Evolutionary conservation across 2,113 vertebrate species (phyloP), one percentile per base, ranked within the genome.

Genomic region (Gobio gobio): DNA sequence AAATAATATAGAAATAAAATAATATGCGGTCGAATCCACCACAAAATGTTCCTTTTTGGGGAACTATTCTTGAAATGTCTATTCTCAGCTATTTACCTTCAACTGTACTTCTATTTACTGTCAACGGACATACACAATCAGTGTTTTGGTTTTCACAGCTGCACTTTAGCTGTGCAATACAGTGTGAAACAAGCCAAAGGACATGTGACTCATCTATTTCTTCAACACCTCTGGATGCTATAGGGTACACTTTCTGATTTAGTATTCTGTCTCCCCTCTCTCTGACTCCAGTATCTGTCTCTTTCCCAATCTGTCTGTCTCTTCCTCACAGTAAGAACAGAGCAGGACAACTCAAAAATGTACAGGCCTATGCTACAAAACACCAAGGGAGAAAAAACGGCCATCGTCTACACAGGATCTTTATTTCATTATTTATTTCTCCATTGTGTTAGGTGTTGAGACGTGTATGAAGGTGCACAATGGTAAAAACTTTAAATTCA

Each of bases 201-300:
- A 58, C 36, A 59, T 72, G 63, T 83, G 86, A 83, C 84, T 86
- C 70, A 86, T 80, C 68, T 86, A 3, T 63, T 29, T 75, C 45
- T 54, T 12, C 77, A 36, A 45, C 76, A 80, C 20, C 24, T 59
- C 72, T 29, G 29, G 18, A 59, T 43, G 20, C 74, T 78, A 78
- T 54, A 64, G 45, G 33, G 66, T 54, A 80, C 64, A 64, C 58
- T 51, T 64, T 43, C 54, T 66, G n/a, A 72, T 92, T 90, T 88
- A 91, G 91, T 87, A 88, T 82, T 83, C 75, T 76, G 43, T 76
- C 59, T 86, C n/a, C 22, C 72, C 54, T 61, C 54, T 22, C 74
- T 78, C 54, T n/a, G 74, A 10, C 20, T 61, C 22, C 40, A 36
- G 18, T 43, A 36, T 43, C 29, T 24, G 22, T 51, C 73, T 51